A percentile compares a stretch with the other conserved stretches of the same genome.
Evolutionary conservation across 2,888 invertebrate species (phyloP).

Genomic region (Sinhomidia bicolor): DNA sequence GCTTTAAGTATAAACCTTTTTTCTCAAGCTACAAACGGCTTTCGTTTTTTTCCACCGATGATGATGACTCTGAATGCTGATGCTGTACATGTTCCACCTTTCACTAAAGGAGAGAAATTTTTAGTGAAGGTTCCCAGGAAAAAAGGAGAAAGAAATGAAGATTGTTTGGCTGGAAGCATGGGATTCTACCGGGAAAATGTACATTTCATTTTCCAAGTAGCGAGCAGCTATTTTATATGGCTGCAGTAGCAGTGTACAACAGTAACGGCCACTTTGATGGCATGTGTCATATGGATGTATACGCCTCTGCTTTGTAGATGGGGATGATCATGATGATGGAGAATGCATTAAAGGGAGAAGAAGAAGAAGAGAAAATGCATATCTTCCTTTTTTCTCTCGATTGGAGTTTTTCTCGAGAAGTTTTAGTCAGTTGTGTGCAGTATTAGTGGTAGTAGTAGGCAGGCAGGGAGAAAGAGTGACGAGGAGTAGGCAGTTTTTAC

Average conservation of each 20-base stretch:
- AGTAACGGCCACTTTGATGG: neutral
- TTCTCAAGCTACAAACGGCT: slow-evolving; percentile 22
- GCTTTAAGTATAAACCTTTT: slow-evolving; percentile 31
- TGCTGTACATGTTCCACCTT: neutral
- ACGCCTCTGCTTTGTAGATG: neutral
- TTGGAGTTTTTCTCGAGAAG: neutral
- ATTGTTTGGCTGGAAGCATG: slow-evolving; percentile 56
- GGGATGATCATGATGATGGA: slow-evolving; percentile 10
- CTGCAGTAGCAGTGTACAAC: neutral
- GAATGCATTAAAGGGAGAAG: slow-evolving; percentile 35
- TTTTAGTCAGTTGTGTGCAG: neutral
- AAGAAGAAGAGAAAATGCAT: slow-evolving; percentile 33
- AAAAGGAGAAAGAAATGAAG: neutral
- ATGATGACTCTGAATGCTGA: slow-evolving; percentile 3
- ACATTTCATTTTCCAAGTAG: neutral
- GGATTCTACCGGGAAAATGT: slow-evolving; percentile 32
- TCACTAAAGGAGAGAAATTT: neutral
- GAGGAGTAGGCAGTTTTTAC: slow-evolving; percentile 27
- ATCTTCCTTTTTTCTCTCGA: slow-evolving; percentile 25
- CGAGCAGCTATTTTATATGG: neutral
- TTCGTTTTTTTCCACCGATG: neutral
- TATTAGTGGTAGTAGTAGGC: neutral
- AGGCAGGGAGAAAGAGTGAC: neutral
- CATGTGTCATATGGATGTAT: neutral
- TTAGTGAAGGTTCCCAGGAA: slow-evolving; percentile 40